phyloP scores from a whole-genome alignment of 2,888 invertebrate genomes.

The Pecten maximus region DNA sequence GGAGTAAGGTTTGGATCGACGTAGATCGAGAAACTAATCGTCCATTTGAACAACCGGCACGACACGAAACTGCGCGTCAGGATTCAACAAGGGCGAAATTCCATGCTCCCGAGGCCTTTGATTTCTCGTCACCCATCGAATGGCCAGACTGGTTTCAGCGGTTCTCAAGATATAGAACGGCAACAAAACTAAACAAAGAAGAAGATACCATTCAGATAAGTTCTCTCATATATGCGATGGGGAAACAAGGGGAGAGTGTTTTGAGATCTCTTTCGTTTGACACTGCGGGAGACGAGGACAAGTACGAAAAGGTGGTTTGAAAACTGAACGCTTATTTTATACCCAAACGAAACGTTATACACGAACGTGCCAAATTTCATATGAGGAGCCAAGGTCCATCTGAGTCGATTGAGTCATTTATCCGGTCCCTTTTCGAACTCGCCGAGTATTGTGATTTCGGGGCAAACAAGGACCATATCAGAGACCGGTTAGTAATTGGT shows the following conservation, averaged over 20 bases:
- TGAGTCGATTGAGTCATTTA: constrained; percentile 47
- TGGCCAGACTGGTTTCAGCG: no score
- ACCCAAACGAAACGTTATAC: no score
- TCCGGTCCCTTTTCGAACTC: constrained; percentile 46
- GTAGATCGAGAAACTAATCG: no score
- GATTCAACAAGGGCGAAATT: no score
- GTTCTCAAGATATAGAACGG: constrained; percentile 47
- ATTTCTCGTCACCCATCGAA: constrained; percentile 45
- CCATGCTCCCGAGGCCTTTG: constrained; percentile 43
- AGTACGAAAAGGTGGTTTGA: constrained; percentile 43
- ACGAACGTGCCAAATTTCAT: constrained; percentile 49
- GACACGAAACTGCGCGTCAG: no score
- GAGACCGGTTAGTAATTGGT: no score
- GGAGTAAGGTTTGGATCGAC: no score
- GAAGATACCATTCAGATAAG: constrained; percentile 51
- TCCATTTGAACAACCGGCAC: no score
- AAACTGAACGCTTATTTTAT: constrained; percentile 53
- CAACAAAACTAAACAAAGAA: constrained; percentile 56
- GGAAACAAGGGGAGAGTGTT: no score
- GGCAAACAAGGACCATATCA: constrained; percentile 28
- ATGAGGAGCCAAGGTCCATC: constrained; percentile 38
- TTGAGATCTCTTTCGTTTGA: constrained; percentile 51
- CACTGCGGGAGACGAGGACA: constrained; percentile 38
- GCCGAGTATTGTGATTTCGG: constrained; percentile 55
- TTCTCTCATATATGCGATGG: no score